Percentiles rank a stretch among this genome's conserved stretches.
Conservation (phyloP, 2,113 vertebrate genomes). For the Oncorhynchus keta region DNA sequence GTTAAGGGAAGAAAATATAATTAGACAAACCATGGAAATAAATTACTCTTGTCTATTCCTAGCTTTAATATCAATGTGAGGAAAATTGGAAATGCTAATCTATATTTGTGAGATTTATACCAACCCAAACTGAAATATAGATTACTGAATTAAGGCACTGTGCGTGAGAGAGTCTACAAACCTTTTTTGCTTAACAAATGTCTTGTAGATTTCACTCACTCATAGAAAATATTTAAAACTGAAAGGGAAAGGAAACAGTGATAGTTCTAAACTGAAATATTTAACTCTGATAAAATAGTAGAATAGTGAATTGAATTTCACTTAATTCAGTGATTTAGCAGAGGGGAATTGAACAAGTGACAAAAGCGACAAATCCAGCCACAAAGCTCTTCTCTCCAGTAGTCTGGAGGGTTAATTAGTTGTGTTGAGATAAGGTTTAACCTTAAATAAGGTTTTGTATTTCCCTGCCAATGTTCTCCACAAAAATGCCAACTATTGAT, state of each 20-base stretch:
- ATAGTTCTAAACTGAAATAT: neutral
- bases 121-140: no score
- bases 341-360: neutral
- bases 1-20: no score
- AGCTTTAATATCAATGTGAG: neutral
- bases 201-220: slow-evolving; percentile 29
- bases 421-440: slow-evolving; percentile 61
- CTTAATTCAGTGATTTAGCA: neutral
- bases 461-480: slow-evolving; percentile 84
- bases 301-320: neutral
- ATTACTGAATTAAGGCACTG: no score
- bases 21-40: neutral
- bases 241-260: neutral
- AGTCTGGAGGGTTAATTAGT: slow-evolving; percentile 53
- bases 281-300: neutral
- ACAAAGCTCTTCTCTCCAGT: slow-evolving; percentile 2
- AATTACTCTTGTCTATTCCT: no score
- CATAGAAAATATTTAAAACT: slow-evolving; percentile 20
- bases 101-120: neutral
- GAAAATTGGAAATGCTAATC: neutral
- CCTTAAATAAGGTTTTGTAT: slow-evolving; percentile 80
- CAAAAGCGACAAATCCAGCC: neutral
- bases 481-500: slow-evolving; percentile 72
- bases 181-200: slow-evolving; percentile 28
- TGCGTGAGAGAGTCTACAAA: neutral